Conservation (phyloP, 2,888 invertebrate species). For the Unio delphinus region DNA sequence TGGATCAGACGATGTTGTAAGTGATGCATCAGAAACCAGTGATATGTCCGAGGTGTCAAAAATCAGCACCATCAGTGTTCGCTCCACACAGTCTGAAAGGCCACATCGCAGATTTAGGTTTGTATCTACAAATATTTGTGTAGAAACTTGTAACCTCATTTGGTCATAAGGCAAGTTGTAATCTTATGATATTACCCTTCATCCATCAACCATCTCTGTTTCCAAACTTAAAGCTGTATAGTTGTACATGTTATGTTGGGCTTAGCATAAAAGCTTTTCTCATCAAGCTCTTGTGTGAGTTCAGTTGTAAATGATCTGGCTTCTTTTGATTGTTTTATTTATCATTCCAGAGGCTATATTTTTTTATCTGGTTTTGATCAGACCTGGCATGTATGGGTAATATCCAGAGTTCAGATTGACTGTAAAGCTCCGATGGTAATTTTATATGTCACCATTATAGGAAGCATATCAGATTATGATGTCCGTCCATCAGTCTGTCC, state of each 20-base stretch:
- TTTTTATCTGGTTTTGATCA: no score
- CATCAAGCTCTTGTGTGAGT: no score
- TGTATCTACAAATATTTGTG: not conserved
- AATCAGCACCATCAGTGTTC: slow-evolving; percentile 78
- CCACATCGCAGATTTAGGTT: slow-evolving; percentile 79
- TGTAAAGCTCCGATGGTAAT: no score
- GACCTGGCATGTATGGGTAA: no score
- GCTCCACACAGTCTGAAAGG: slow-evolving; percentile 95
- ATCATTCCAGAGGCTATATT: no score
- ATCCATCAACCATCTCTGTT: not conserved
- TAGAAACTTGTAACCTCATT: not conserved
- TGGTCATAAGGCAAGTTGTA: not conserved
- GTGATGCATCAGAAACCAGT: slow-evolving; percentile 72
- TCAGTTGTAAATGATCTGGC: no score
- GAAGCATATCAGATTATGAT: no score
- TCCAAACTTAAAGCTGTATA: not conserved
- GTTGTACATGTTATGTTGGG: not conserved
- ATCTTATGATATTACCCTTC: no score
- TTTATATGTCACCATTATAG: no score
- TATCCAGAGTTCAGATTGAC: no score
- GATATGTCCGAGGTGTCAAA: slow-evolving; percentile 75
- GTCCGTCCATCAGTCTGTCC: no score
- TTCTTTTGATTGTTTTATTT: no score
- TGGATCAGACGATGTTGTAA: slow-evolving; percentile 71
- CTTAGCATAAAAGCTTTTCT: not conserved